Evolutionary conservation across 2,888 invertebrate species (phyloP), one percentile per base, ranked within the genome.

Genomic region (Agrotis clavis): DNA sequence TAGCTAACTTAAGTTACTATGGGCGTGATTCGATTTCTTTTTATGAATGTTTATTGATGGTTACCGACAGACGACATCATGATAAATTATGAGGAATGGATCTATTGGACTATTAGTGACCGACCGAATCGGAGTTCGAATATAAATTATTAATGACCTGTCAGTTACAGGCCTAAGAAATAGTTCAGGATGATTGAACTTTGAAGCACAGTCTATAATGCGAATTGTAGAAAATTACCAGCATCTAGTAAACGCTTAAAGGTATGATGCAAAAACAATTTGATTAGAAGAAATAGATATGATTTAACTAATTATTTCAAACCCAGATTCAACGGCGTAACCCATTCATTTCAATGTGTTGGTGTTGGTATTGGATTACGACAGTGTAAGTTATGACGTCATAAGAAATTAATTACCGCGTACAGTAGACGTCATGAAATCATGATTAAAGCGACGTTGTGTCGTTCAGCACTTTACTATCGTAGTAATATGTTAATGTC

Each of bases 71-170:
- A 56, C 2, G 21, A 45, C 0, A 45, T 64, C 21, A 51, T 64
- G 18, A 61, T 56, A 30, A 54, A 72, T 74, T 11, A 25, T 53
- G 11, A 51, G 11, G 13, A 48, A 60, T 41, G 0, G 13, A 19
- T 30, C 47, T 50, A 53, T 51, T 53, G 14, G 18, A 47, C 51
- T 19, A 51, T 48, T 30, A 45, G 7, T 16, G 13, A 25, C 1
- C 47, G 7, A 48, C 14, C 11, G 14, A 35, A 59, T 59, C 41
- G 14, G 21, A 25, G 57, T 53, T 41, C 4, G 47, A 59, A 47
- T 11, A 16, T 57, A 56, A 48, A 74, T 66, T 74, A 65, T 66
- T 74, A 65, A 60, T 74, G 41, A 19, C 19, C 51, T 74, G 74
- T 13, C 59, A 65, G 25, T 53, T 59, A 41, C 65, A 59, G 74